phyloP scores from a whole-genome alignment of 2,888 invertebrate species.

The Electrophaes corylata region DNA sequence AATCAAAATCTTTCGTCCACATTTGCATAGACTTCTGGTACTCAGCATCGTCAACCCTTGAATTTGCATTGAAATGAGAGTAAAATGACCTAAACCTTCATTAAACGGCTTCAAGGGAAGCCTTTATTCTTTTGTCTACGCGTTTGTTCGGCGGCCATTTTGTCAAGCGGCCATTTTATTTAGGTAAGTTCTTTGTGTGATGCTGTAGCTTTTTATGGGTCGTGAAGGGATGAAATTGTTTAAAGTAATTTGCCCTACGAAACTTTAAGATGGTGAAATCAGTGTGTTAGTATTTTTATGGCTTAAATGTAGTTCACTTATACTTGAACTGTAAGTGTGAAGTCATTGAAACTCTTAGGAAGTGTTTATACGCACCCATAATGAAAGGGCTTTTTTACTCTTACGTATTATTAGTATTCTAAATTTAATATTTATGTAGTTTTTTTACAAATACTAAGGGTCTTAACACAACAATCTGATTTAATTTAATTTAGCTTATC shows the following conservation, averaged over 20 bases:
- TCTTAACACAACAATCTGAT: no score
- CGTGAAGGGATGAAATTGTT: conserved; percentile 5
- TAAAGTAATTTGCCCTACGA: not conserved
- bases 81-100: conserved; percentile 76
- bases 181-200: conserved; percentile 56
- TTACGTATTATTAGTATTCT: no score
- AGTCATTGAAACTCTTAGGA: no score
- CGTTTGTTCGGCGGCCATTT: conserved; percentile 61
- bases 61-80: conserved; percentile 81
- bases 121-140: conserved; percentile 77
- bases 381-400: no score
- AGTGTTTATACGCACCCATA: no score
- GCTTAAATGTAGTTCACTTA: no score
- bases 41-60: conserved; percentile 73
- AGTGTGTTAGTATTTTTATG: no score
- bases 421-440: no score
- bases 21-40: conserved; percentile 67
- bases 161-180: conserved; percentile 59
- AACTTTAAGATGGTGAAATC: no score
- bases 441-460: no score
- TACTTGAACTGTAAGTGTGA: no score
- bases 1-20: conserved; percentile 75
- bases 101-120: conserved; percentile 64
- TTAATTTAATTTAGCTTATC: no score
- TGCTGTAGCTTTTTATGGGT: conserved; percentile 24